Evolutionary conservation across 53 echinoderm and acorn worm genomes (phyloP).

Genomic region (Patiria pectinifera): DNA sequence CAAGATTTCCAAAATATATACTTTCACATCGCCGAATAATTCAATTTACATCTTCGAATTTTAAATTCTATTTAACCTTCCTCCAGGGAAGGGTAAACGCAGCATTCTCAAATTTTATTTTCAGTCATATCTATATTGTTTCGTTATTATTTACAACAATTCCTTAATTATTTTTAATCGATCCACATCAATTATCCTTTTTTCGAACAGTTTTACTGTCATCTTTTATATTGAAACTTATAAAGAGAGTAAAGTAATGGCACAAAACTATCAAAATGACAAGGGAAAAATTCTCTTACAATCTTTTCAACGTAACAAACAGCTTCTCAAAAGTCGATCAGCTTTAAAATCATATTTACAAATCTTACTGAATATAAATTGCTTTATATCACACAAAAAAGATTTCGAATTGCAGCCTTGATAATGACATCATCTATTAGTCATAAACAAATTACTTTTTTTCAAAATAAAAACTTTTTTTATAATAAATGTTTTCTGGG

Average conservation of each 20-base stretch:
- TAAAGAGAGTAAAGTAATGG: not conserved
- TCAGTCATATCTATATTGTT: not conserved
- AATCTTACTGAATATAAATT: too few relatives aligned
- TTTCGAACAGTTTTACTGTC: not conserved
- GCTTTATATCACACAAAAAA: too few relatives aligned
- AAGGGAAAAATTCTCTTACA: too few relatives aligned
- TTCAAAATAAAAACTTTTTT: too few relatives aligned
- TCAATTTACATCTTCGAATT: slow-evolving; percentile 20
- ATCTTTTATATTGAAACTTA: not conserved
- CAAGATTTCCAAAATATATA: slow-evolving; percentile 7
- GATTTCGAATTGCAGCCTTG: too few relatives aligned
- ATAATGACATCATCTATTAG: too few relatives aligned
- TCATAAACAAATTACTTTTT: too few relatives aligned
- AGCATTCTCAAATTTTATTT: not conserved
- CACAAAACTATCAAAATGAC: not conserved
- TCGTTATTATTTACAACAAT: not conserved
- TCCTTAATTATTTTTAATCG: not conserved
- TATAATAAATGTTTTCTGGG: too few relatives aligned
- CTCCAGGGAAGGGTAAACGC: slow-evolving; percentile 32
- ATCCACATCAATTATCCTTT: not conserved
- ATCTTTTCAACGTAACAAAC: too few relatives aligned
- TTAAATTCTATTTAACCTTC: slow-evolving; percentile 33
- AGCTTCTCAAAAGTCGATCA: too few relatives aligned
- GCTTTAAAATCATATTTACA: too few relatives aligned
- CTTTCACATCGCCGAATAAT: not conserved